Base-by-base conservation (phyloP, 2,113 vertebrate genomes). In the Anguilla rostrata region DNA sequence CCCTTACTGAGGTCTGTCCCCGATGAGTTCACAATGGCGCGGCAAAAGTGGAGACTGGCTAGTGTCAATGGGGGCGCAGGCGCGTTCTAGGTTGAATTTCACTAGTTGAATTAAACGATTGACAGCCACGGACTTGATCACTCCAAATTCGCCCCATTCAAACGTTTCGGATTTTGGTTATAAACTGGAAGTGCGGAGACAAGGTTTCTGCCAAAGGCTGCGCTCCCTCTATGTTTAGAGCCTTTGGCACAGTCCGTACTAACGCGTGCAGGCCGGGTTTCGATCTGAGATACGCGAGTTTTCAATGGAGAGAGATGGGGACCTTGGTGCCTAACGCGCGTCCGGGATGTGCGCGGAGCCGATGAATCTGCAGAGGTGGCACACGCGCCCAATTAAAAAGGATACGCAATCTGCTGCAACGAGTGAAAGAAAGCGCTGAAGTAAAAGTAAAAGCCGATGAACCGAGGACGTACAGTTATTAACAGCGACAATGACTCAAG, bases 331-430 rank as follows among this genome's bases (percentile, higher is more conserved):
- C 60, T 66, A 22, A 26, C 60, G 60, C 71, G 71, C 71, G 71
- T n/a, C 60, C 18, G 60, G 60, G 60, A 66, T 66, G 60, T 66
- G 60, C 60, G 26, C 60, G 22, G 7, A 12, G 71, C 9, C n/a
- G 71, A 75, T 75, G 71, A 75, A 75, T 75, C 26, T 75, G 71
- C n/a, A 75, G 71, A 34, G 71, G 71, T 34, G 71, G 71, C n/a
- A n/a, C 26, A 75, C 71, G 71, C 71, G 71, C 71, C 22, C n/a
- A n/a, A 75, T 75, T 75, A n/a, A 75, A 75, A 29, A 75, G 71
- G 26, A 11, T 9, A 9, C 26, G 11, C 26, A n/a, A 22, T n/a
- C 63, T 3, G 4, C 26, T 29, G n/a, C 71, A n/a, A 75, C 60
- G 20, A 75, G n/a, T 29, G n/a, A 75, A 34, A 75, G 71, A 29